A percentile compares a stretch with the other conserved stretches of the same genome.
phyloP scores from a whole-genome alignment of 2,888 invertebrate genomes.

The Caenorhabditis uteleia region DNA sequence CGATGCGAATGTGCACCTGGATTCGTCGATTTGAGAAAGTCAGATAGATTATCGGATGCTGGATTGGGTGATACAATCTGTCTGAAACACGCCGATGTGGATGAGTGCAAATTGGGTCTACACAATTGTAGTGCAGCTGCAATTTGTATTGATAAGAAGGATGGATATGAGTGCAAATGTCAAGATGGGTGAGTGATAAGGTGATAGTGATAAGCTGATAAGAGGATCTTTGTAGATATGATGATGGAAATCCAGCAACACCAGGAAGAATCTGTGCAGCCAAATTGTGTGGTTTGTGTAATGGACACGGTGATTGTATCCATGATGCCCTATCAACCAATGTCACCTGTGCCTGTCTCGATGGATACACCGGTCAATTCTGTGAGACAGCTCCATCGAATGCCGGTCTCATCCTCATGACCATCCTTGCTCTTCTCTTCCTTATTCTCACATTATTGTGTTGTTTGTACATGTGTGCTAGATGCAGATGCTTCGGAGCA shows the following conservation, averaged over 20 bases:
- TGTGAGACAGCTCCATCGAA: constrained; percentile 57
- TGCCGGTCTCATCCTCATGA: constrained; percentile 56
- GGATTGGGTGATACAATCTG: constrained; percentile 50
- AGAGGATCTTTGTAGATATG: constrained; percentile 36
- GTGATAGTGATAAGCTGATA: background rate
- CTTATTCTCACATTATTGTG: constrained; percentile 65
- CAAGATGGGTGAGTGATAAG: constrained; percentile 43
- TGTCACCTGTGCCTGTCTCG: constrained; percentile 62
- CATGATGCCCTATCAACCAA: constrained; percentile 57
- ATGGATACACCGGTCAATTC: constrained; percentile 60
- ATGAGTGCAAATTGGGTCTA: constrained; percentile 66
- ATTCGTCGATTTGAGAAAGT: constrained; percentile 57
- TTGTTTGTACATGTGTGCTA: constrained; percentile 53
- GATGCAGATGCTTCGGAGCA: constrained; percentile 56
- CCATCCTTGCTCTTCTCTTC: constrained; percentile 67
- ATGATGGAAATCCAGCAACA: constrained; percentile 61
- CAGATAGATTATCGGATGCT: constrained; percentile 41
- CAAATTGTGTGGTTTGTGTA: constrained; percentile 59
- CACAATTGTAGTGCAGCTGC: constrained; percentile 65
- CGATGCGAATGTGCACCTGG: constrained; percentile 57
- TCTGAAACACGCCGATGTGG: constrained; percentile 40
- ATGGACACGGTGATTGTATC: constrained; percentile 68
- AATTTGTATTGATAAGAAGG: constrained; percentile 59
- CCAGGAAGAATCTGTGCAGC: constrained; percentile 66
- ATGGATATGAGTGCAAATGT: constrained; percentile 57